A percentile compares a stretch with the other conserved stretches of the same genome.
Evolutionary conservation across 2,888 invertebrate genomes (phyloP).

Genomic region (Leptarthrus brevirostris): DNA sequence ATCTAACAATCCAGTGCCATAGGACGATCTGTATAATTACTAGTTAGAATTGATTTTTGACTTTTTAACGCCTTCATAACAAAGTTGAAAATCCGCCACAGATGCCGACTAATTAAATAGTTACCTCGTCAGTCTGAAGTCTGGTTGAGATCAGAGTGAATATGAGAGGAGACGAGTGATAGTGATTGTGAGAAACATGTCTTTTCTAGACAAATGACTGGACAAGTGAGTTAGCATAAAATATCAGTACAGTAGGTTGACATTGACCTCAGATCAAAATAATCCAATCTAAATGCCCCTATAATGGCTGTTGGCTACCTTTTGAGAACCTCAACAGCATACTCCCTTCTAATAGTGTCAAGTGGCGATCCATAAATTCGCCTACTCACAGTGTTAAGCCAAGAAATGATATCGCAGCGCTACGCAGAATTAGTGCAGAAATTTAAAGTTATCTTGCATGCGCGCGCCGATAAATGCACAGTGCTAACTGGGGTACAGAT

Average conservation of each 20-base stretch:
- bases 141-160: too few species aligned
- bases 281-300: slow-evolving; percentile 47
- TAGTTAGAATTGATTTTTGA: slow-evolving; percentile 32
- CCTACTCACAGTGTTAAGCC: slow-evolving; percentile 53
- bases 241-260: slow-evolving; percentile 41
- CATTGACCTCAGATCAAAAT: slow-evolving; percentile 55
- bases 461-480: not conserved
- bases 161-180: too few species aligned
- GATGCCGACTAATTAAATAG: slow-evolving; percentile 46
- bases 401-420: not conserved
- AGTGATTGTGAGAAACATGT: too few species aligned
- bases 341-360: slow-evolving; percentile 16
- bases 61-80: slow-evolving; percentile 17
- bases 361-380: slow-evolving; percentile 54
- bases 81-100: slow-evolving; percentile 12
- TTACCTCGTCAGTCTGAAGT: slow-evolving; percentile 19
- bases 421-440: slow-evolving; percentile 23
- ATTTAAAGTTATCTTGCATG: slow-evolving; percentile 19
- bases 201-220: too few species aligned
- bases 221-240: too few species aligned
- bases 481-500: slow-evolving; percentile 1
- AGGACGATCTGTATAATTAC: not conserved
- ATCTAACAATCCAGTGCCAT: slow-evolving; percentile 22
- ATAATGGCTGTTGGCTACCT: not conserved
- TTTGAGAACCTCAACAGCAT: not conserved